Evolutionary conservation across 2,113 vertebrate species (phyloP).

Genomic region (Hipposideros armiger): DNA sequence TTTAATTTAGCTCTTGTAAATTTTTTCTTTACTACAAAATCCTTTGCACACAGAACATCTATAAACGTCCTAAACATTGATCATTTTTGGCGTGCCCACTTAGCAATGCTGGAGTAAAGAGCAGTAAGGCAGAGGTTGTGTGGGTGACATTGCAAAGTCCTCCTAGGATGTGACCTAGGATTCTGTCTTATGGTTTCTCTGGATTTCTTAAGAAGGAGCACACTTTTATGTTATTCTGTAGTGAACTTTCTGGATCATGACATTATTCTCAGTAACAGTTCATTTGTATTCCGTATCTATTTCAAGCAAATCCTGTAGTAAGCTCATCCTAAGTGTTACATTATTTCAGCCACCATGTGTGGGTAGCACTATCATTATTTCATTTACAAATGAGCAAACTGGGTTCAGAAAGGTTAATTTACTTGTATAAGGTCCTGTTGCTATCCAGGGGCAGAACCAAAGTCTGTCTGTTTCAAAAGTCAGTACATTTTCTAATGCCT

Average conservation of each 20-base stretch:
- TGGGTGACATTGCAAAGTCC: not conserved
- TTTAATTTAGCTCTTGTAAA: not conserved
- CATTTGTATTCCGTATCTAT: not conserved
- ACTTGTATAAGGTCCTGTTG: not conserved
- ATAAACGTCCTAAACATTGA: not conserved
- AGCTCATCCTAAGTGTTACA: not conserved
- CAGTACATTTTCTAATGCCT: not conserved
- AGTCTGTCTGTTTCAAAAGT: not conserved
- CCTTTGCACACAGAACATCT: not conserved
- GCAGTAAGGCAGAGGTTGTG: not conserved
- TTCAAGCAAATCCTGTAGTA: conserved; percentile 46
- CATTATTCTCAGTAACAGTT: not conserved
- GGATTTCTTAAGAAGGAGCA: not conserved
- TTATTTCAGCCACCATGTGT: not conserved
- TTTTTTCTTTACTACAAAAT: conserved; percentile 40
- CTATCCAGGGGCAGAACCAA: not conserved
- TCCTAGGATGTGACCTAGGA: not conserved
- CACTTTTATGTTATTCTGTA: not conserved
- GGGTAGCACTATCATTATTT: not conserved
- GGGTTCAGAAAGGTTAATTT: conserved; percentile 16
- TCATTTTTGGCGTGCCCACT: not conserved
- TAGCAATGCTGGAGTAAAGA: not conserved
- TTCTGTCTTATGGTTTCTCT: not conserved
- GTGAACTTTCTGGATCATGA: not conserved
- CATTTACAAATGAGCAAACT: not conserved